Conservation (phyloP, 2,888 invertebrate species). For the Ochropacha duplaris region DNA sequence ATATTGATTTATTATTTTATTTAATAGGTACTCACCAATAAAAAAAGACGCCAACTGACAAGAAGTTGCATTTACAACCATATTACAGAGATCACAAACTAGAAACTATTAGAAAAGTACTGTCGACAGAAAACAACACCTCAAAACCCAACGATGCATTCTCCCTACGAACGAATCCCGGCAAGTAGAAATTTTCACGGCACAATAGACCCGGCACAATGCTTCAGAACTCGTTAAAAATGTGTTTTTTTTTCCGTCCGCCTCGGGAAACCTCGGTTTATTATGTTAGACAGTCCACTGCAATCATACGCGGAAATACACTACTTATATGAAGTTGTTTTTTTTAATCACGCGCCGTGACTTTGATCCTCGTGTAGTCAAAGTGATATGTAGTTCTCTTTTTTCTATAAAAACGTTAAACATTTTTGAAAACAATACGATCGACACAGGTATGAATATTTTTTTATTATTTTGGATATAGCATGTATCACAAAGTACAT, state of each 20-base stretch:
- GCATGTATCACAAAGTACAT: no score
- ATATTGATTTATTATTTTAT: slow-evolving; percentile 1
- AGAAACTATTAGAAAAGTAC: slow-evolving; percentile 17
- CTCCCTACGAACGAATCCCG: slow-evolving; percentile 22
- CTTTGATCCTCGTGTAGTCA: slow-evolving; percentile 7
- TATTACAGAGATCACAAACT: slow-evolving; percentile 31
- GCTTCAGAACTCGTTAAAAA: slow-evolving; percentile 56
- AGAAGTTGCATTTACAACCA: slow-evolving; percentile 44
- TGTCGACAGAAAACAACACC: slow-evolving; percentile 40
- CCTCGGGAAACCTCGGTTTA: slow-evolving; percentile 20
- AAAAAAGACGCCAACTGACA: slow-evolving; percentile 62
- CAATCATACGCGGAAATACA: slow-evolving; percentile 26
- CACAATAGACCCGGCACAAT: slow-evolving; percentile 54
- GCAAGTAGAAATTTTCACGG: slow-evolving; percentile 4
- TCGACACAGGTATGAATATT: no score
- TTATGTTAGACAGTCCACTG: slow-evolving; percentile 30
- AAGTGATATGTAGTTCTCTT: background rate
- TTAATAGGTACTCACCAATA: slow-evolving; percentile 58
- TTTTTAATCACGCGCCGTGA: slow-evolving; percentile 15
- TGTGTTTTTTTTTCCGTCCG: slow-evolving; percentile 16
- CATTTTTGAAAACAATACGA: background rate
- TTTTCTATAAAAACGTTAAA: background rate
- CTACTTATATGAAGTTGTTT: slow-evolving; percentile 21
- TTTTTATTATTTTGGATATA: no score
- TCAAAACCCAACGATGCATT: slow-evolving; percentile 43